Percentiles rank a stretch among this genome's conserved stretches.
Conservation (phyloP, 2,797 vertebrate species). For the Remorina albescens region DNA sequence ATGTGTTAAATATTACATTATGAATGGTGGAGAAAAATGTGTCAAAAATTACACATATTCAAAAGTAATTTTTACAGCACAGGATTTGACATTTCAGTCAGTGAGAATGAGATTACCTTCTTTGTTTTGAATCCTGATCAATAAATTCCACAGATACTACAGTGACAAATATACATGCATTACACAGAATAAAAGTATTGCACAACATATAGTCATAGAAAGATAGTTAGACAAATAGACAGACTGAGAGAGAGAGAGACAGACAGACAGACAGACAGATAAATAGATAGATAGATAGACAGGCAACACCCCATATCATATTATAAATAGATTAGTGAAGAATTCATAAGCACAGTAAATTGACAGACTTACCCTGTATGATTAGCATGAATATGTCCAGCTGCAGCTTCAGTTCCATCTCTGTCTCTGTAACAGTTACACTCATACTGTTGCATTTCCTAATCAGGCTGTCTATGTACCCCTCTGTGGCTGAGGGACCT, state of each 20-base stretch:
- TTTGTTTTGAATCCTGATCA: background rate
- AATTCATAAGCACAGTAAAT: constrained; percentile 4
- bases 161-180: background rate
- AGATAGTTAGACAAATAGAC: no score
- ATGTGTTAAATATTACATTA: background rate
- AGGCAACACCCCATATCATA: no score
- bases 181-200: background rate
- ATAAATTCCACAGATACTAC: background rate
- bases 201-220: background rate
- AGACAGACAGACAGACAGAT: no score
- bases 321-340: background rate
- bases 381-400: constrained; percentile 68
- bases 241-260: no score
- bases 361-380: constrained; percentile 74
- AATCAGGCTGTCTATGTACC: constrained; percentile 55
- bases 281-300: no score
- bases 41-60: background rate
- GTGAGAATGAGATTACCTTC: no score
- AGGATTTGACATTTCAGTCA: background rate
- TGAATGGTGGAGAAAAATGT: background rate
- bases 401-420: constrained; percentile 71
- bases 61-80: accelerated
- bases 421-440: constrained; percentile 35
- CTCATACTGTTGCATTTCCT: constrained; percentile 74
- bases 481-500: constrained; percentile 56